Conservation (phyloP, 35 echinoderm and acorn worm genomes). For the Acanthaster planci region DNA sequence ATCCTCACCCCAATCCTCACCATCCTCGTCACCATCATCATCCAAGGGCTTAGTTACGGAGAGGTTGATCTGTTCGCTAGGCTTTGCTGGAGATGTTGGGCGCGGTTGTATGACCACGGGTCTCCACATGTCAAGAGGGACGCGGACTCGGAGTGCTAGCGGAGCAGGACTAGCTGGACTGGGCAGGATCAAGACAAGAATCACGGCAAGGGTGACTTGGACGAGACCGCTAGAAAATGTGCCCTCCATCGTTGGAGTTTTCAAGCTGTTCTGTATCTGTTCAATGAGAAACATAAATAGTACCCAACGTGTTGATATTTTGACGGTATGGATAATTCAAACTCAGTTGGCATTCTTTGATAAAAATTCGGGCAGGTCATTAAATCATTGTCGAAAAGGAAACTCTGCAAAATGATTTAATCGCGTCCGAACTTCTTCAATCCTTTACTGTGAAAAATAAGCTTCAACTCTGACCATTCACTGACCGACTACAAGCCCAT, state of each 20-base stretch:
- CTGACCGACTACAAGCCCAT: too few species aligned
- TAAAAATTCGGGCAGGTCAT: too few species aligned
- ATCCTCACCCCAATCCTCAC: not conserved
- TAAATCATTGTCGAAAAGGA: too few species aligned
- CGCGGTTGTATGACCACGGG: not conserved
- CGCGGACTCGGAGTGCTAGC: conserved; percentile 4
- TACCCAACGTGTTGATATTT: too few species aligned
- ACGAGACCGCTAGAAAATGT: not conserved
- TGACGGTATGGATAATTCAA: too few species aligned
- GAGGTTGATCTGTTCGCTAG: not conserved
- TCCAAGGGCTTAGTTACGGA: not conserved
- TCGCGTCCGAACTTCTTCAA: too few species aligned
- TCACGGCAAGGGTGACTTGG: not conserved
- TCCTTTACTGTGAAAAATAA: too few species aligned
- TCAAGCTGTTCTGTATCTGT: too few species aligned
- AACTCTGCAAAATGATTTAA: too few species aligned
- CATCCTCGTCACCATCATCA: not conserved
- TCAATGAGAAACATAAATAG: too few species aligned
- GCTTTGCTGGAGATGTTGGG: not conserved
- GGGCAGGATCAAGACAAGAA: not conserved
- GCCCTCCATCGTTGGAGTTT: not conserved
- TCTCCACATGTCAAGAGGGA: not conserved
- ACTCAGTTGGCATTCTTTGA: too few species aligned
- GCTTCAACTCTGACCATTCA: too few species aligned
- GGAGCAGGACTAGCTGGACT: not conserved